Evolutionary conservation across 2,888 invertebrate genomes (phyloP).

Genomic region (Gastrophysa polygoni): DNA sequence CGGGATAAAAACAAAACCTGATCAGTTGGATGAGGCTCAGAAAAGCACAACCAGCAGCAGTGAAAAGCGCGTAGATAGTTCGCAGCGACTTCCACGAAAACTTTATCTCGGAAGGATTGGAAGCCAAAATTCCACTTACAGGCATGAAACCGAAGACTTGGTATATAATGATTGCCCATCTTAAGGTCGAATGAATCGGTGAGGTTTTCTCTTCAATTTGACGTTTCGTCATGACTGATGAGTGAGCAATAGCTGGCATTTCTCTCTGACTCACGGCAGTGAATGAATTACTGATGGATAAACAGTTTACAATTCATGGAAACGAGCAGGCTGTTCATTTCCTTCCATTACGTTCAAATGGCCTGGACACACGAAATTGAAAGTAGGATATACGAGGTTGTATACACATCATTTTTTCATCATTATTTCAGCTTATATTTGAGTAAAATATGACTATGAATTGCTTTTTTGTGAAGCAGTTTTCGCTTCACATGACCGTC

Average conservation of each 20-base stretch:
- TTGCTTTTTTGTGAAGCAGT: no score
- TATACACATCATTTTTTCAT: no score
- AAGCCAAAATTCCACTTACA: conserved; percentile 25
- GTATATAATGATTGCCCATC: conserved; percentile 31
- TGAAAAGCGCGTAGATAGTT: conserved; percentile 29
- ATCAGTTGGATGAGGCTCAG: conserved; percentile 6
- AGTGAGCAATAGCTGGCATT: no score
- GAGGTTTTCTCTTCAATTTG: not conserved
- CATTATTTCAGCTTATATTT: no score
- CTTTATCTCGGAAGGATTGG: conserved; percentile 16
- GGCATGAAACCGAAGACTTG: conserved; percentile 42
- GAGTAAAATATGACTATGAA: no score
- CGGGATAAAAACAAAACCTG: conserved; percentile 19
- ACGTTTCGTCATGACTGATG: not conserved
- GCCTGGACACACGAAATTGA: no score
- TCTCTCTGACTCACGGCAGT: not conserved
- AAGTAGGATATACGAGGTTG: no score
- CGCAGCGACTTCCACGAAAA: conserved; percentile 37
- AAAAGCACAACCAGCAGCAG: conserved; percentile 22
- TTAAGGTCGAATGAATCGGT: conserved; percentile 23
- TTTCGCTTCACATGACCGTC: no score
- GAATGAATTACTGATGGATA: no score
- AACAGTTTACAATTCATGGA: no score
- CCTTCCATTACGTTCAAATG: no score
- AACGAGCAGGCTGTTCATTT: no score